Conservation (phyloP, 2,113 vertebrate genomes). For the Prinia subflava region DNA sequence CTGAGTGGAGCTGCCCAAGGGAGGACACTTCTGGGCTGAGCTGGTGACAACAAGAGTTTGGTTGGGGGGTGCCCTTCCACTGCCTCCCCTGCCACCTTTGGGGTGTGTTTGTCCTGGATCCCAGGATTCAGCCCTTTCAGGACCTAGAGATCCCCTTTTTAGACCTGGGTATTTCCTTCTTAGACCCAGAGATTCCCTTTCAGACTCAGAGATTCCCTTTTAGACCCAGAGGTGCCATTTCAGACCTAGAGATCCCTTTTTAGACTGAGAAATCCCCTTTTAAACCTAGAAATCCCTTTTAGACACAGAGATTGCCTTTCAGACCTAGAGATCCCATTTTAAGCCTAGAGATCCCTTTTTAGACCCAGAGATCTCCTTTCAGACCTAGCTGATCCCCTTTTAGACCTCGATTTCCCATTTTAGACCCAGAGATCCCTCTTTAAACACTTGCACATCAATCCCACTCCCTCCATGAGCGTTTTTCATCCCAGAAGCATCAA, state of each 20-base stretch:
- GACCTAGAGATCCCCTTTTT: not conserved
- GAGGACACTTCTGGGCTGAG: not conserved
- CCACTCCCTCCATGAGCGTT: fast-evolving
- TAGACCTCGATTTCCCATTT: fast-evolving
- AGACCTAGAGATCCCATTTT: fast-evolving
- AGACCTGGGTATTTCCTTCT: not conserved
- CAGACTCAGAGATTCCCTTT: not conserved
- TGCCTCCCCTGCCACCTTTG: not conserved
- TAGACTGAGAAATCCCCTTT: too few relatives aligned
- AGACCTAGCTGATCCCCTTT: not conserved
- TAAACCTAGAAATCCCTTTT: not conserved
- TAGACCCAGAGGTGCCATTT: fast-evolving
- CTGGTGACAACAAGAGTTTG: not conserved
- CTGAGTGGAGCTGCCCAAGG: fast-evolving
- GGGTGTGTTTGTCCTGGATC: fast-evolving
- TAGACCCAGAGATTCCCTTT: not conserved
- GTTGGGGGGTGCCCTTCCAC: not conserved
- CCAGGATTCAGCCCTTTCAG: not conserved
- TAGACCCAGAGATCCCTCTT: not conserved
- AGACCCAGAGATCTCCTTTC: not conserved
- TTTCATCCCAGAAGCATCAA: fast-evolving
- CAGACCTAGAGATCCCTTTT: not conserved
- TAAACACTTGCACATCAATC: not conserved
- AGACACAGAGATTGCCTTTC: too few relatives aligned
- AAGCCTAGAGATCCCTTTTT: not conserved